Conservation (phyloP, 2,888 invertebrate genomes). For the Linnaemya vulpina region DNA sequence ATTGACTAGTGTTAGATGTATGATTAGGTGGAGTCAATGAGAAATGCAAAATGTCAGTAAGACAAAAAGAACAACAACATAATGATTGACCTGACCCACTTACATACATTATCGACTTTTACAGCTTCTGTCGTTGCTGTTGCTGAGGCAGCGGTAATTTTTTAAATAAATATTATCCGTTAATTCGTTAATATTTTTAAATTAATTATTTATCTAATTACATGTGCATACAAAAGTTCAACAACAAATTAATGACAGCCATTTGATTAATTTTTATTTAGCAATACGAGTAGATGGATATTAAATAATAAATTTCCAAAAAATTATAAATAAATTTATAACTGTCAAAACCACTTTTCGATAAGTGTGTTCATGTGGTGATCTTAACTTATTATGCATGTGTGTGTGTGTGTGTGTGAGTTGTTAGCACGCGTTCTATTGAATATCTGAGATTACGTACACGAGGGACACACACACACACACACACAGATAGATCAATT, state of each 20-base stretch:
- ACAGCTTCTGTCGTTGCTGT: conserved; percentile 13
- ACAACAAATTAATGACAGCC: conserved; percentile 44
- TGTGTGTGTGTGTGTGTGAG: conserved; percentile 8
- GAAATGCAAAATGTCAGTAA: conserved; percentile 35
- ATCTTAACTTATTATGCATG: no score
- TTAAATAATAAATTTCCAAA: conserved; percentile 32
- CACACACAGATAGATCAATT: conserved; percentile 33
- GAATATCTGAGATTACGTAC: not conserved
- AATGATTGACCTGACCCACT: conserved; percentile 60
- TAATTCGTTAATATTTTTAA: conserved; percentile 38
- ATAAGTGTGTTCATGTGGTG: not conserved
- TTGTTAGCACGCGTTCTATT: conserved; percentile 15
- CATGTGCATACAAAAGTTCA: conserved; percentile 32
- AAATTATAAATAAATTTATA: conserved; percentile 57
- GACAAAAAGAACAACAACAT: not conserved
- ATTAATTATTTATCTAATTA: conserved; percentile 55
- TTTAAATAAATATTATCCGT: conserved; percentile 29
- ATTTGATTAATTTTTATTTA: conserved; percentile 58
- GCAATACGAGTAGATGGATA: conserved; percentile 9
- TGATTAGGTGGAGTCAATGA: conserved; percentile 43
- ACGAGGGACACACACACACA: conserved; percentile 9
- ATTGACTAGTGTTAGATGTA: conserved; percentile 19
- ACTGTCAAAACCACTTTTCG: conserved; percentile 56
- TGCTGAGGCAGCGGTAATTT: conserved; percentile 11
- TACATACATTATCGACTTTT: conserved; percentile 25